These are phyloP conservation scores for Aythya baeri DNA, from an alignment of 2,113 vertebrate species.

Conservation along the genomic window DNA sequence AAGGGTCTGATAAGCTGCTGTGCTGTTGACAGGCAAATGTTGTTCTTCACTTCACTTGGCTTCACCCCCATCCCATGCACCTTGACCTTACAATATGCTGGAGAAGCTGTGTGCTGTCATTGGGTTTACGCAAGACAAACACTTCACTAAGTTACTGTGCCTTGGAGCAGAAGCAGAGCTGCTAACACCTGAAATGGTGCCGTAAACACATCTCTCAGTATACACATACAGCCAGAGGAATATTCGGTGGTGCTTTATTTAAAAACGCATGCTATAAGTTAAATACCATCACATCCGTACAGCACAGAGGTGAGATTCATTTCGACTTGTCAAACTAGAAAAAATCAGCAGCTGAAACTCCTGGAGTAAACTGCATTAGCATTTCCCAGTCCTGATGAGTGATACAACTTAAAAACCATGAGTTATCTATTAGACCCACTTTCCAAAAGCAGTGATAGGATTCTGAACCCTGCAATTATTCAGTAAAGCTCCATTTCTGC, in stretches of 20 bases:
- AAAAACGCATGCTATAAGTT: background rate
- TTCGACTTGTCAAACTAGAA: background rate
- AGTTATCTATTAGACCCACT: background rate
- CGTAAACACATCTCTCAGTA: background rate
- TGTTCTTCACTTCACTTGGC: background rate
- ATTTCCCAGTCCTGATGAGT: background rate
- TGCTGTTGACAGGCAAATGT: background rate
- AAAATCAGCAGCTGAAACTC: background rate
- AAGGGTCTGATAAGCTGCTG: background rate
- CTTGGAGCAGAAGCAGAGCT: background rate
- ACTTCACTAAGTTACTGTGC: background rate
- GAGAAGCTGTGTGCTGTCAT: background rate
- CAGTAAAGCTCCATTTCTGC: background rate
- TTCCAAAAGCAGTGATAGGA: background rate
- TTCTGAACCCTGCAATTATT: background rate
- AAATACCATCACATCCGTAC: background rate
- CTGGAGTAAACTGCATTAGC: background rate
- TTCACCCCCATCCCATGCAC: background rate
- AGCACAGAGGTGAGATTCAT: background rate
- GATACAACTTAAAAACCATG: background rate
- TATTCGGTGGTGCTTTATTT: slow-evolving; percentile 38
- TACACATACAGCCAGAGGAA: background rate
- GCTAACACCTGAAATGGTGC: background rate
- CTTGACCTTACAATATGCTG: background rate
- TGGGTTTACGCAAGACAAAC: background rate